Percentiles rank a stretch among this genome's conserved stretches.
These are phyloP conservation scores for Acanthurus lineatus DNA, from an alignment of 2,797 vertebrate genomes.

Conservation along the genomic window DNA sequence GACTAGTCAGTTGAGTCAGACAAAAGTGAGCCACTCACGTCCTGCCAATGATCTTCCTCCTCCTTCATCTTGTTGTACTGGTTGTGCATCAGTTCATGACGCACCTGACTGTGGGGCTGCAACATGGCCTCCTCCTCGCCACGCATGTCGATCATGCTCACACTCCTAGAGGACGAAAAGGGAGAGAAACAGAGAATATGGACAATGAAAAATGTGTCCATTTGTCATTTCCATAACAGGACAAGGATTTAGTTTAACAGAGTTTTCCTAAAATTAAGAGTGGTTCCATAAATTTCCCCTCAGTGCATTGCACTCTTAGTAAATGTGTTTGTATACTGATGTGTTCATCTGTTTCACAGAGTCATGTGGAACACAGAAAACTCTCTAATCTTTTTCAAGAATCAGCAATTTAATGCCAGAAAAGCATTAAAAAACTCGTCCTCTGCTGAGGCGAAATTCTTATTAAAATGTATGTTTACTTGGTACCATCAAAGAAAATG, in stretches of 20 bases:
- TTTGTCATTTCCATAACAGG: background rate
- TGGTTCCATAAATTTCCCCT: background rate
- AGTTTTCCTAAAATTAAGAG: background rate
- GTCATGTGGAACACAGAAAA: background rate
- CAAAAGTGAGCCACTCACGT: constrained; percentile 86
- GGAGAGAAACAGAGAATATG: background rate
- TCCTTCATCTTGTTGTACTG: constrained; percentile 93
- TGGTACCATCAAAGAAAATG: background rate
- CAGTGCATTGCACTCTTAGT: background rate
- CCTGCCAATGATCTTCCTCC: constrained; percentile 97
- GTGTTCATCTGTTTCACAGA: background rate
- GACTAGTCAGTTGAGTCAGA: accelerated
- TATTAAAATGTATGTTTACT: background rate
- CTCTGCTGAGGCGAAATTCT: background rate
- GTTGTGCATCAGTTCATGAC: constrained; percentile 93
- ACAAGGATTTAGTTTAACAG: background rate
- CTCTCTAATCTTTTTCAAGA: background rate
- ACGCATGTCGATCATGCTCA: constrained; percentile 98
- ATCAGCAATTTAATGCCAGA: background rate
- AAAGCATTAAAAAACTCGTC: background rate
- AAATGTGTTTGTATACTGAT: background rate
- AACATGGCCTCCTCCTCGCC: constrained; percentile 88
- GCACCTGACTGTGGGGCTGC: constrained; percentile 92
- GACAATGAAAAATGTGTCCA: background rate
- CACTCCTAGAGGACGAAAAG: constrained; percentile 84